These are phyloP conservation scores for Cyclopterus lumpus DNA, from an alignment of 2,797 vertebrate genomes.

Conservation along the genomic window DNA sequence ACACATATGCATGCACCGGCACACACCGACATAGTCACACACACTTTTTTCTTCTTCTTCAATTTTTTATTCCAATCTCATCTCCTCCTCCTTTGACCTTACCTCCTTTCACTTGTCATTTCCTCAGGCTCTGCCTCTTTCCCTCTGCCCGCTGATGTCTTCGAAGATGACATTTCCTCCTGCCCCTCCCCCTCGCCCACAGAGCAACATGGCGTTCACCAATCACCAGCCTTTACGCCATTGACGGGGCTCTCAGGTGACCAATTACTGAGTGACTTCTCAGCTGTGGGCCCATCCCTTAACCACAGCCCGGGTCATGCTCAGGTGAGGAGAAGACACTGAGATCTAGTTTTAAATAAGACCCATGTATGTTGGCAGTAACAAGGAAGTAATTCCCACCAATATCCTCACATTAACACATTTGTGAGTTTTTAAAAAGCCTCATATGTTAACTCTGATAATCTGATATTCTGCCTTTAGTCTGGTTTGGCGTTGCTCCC, in stretches of 20 bases:
- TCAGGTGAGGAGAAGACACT: constrained; percentile 72
- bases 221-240: constrained; percentile 74
- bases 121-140: constrained; percentile 74
- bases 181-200: constrained; percentile 81
- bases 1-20: constrained; percentile 20
- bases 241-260: constrained; percentile 80
- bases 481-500: constrained; percentile 82
- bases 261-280: constrained; percentile 83
- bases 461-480: constrained; percentile 66
- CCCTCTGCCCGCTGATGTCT: constrained; percentile 80
- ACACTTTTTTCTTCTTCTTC: not conserved
- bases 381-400: not conserved
- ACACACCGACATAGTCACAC: constrained; percentile 22
- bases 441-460: constrained; percentile 41
- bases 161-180: constrained; percentile 88
- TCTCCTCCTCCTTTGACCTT: constrained; percentile 37
- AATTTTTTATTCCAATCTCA: constrained; percentile 2
- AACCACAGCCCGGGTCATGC: constrained; percentile 70
- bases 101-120: constrained; percentile 41
- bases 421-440: constrained; percentile 41
- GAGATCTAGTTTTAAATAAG: not conserved
- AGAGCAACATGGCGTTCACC: constrained; percentile 77
- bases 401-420: constrained; percentile 29
- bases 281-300: constrained; percentile 71
- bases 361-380: not conserved